Conservation (phyloP, 2,113 vertebrate genomes). For the Cairina moschata region DNA sequence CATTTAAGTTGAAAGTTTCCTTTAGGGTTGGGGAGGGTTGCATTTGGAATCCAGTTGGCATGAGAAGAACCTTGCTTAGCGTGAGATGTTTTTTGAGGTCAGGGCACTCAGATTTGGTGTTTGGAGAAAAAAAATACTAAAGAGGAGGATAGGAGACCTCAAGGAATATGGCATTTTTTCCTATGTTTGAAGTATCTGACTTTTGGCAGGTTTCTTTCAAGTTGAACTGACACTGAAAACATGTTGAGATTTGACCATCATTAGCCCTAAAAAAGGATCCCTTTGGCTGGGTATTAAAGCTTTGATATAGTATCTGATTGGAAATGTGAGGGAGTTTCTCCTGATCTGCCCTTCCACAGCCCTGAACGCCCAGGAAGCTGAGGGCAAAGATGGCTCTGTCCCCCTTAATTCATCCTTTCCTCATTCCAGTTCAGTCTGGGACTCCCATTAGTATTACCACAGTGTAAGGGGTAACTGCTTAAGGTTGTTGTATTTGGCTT, state of each 20-base stretch:
- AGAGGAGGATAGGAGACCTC: constrained; percentile 32
- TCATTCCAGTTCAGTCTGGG: neutral
- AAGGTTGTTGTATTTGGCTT: constrained; percentile 31
- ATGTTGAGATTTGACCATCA: constrained; percentile 71
- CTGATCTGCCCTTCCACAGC: neutral
- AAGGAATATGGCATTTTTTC: constrained; percentile 58
- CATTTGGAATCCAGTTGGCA: constrained; percentile 37
- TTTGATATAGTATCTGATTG: constrained; percentile 45
- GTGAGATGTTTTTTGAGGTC: constrained; percentile 40
- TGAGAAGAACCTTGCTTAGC: neutral
- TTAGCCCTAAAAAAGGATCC: constrained; percentile 57
- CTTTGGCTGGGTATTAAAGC: constrained; percentile 47
- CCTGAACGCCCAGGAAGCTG: neutral
- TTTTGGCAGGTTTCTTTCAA: constrained; percentile 48
- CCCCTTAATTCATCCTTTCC: neutral
- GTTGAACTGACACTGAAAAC: constrained; percentile 55
- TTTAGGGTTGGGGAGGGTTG: constrained; percentile 6
- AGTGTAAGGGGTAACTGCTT: neutral
- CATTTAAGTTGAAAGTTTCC: constrained; percentile 8
- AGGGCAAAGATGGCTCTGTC: neutral
- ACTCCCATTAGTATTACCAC: fast-evolving
- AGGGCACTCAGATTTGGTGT: constrained; percentile 12
- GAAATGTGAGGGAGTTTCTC: constrained; percentile 21
- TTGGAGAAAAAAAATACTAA: constrained; percentile 14
- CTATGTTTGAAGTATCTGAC: constrained; percentile 38